phyloP scores from a whole-genome alignment of 2,113 vertebrate species.

The Mustela lutreola region DNA sequence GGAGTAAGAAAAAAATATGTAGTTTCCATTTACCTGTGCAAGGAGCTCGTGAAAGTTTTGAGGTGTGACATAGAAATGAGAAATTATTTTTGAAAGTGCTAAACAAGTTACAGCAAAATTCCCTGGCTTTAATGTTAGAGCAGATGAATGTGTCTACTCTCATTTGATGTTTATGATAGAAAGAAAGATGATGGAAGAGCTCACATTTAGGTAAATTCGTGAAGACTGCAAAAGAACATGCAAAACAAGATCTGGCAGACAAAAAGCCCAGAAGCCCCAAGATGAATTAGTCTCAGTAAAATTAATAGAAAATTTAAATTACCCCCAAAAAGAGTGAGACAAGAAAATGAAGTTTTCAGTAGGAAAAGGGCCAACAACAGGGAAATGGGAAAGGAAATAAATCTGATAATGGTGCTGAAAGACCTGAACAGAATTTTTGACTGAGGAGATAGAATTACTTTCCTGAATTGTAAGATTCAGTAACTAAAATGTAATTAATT shows the following conservation, averaged over 20 bases:
- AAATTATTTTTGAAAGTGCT: conserved; percentile 53
- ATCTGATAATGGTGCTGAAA: conserved; percentile 50
- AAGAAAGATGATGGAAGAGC: not conserved
- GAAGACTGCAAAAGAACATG: conserved; percentile 29
- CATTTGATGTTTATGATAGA: conserved; percentile 59
- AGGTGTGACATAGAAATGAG: not conserved
- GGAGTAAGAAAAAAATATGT: not conserved
- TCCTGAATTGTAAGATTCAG: not conserved
- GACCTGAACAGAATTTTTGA: conserved; percentile 52
- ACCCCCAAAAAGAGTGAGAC: not conserved
- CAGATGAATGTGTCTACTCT: conserved; percentile 63
- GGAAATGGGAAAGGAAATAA: not conserved
- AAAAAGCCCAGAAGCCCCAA: not conserved
- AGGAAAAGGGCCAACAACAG: conserved; percentile 13
- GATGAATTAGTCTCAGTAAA: conserved; percentile 60
- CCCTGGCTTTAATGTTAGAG: conserved; percentile 54
- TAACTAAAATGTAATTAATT: conserved; percentile 16
- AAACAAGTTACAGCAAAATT: conserved; percentile 51
- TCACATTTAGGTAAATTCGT: conserved; percentile 52
- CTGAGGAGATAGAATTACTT: conserved; percentile 22
- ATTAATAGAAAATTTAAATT: conserved; percentile 67
- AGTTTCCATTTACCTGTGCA: conserved; percentile 11
- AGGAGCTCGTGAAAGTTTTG: not conserved
- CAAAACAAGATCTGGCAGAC: conserved; percentile 30
- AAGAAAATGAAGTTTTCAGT: conserved; percentile 48